These are phyloP conservation scores for Pseudopodoces humilis DNA, from an alignment of 2,113 vertebrate genomes.

Conservation along the genomic window DNA sequence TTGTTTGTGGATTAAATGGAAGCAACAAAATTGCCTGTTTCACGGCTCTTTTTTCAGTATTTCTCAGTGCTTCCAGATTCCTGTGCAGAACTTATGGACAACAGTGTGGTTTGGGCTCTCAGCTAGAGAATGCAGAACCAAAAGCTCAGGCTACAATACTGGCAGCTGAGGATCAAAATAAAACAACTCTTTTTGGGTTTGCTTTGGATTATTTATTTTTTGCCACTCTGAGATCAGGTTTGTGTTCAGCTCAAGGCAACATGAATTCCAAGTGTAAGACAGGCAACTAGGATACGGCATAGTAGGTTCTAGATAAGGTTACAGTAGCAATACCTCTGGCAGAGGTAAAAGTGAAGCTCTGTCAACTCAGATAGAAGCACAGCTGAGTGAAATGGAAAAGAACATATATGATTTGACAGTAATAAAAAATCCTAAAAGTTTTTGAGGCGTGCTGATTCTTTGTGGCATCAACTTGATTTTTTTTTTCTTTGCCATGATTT, in stretches of 20 bases:
- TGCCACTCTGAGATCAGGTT: background rate
- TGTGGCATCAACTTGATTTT: background rate
- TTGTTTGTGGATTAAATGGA: background rate
- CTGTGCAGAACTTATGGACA: background rate
- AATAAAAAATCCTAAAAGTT: background rate
- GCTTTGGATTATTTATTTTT: background rate
- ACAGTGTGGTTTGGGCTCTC: background rate
- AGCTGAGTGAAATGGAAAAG: background rate
- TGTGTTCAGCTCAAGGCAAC: constrained; percentile 5
- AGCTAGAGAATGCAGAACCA: rapidly evolving
- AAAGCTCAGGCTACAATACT: background rate
- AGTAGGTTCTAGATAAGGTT: background rate
- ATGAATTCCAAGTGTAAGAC: background rate
- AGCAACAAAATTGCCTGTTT: background rate
- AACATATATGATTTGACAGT: constrained; percentile 21
- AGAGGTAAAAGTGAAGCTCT: background rate
- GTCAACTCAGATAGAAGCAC: background rate
- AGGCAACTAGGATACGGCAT: background rate
- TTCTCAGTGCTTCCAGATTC: background rate
- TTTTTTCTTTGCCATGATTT: background rate
- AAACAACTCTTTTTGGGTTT: background rate
- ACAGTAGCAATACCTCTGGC: background rate
- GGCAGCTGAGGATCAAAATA: background rate
- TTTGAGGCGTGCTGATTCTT: background rate
- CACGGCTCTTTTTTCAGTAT: background rate